These are phyloP conservation scores for Phrynosoma blainvillii DNA, from an alignment of 2,113 vertebrate species.

Conservation along the genomic window DNA sequence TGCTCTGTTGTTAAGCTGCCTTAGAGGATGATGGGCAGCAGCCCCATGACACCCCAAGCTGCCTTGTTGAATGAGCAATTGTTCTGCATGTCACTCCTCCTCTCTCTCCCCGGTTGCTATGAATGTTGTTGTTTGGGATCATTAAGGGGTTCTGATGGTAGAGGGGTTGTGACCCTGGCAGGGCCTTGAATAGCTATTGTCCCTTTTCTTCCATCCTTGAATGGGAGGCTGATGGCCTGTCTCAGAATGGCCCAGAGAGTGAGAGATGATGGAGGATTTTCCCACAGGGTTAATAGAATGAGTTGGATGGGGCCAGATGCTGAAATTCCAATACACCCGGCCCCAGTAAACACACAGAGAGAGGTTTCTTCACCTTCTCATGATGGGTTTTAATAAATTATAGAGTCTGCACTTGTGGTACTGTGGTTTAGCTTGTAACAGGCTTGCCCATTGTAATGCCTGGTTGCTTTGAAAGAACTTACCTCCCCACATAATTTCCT, in stretches of 20 bases:
- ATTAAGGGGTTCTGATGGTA: constrained; percentile 77
- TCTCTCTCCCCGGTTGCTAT: constrained; percentile 63
- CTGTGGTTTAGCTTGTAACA: background rate
- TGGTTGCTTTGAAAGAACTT: background rate
- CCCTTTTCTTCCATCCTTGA: constrained; percentile 78
- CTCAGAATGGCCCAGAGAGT: constrained; percentile 12
- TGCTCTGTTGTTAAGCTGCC: constrained; percentile 8
- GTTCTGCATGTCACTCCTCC: constrained; percentile 63
- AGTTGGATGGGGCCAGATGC: constrained; percentile 60
- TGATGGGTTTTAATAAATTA: constrained; percentile 61
- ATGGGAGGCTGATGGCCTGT: constrained; percentile 70
- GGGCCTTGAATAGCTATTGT: constrained; percentile 80
- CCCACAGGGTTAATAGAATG: constrained; percentile 63
- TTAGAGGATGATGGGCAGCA: background rate
- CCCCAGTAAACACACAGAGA: background rate
- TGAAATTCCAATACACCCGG: constrained; percentile 14
- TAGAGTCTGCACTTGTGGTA: background rate
- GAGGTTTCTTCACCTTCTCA: background rate
- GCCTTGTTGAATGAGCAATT: constrained; percentile 75
- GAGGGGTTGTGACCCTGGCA: constrained; percentile 75
- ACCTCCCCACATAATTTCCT: fast-evolving
- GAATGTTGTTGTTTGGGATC: constrained; percentile 82
- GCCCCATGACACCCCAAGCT: constrained; percentile 18
- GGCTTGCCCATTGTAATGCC: background rate
- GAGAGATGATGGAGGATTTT: constrained; percentile 56